phyloP scores from a whole-genome alignment of 2,113 vertebrate species.

The Cepphus grylle region DNA sequence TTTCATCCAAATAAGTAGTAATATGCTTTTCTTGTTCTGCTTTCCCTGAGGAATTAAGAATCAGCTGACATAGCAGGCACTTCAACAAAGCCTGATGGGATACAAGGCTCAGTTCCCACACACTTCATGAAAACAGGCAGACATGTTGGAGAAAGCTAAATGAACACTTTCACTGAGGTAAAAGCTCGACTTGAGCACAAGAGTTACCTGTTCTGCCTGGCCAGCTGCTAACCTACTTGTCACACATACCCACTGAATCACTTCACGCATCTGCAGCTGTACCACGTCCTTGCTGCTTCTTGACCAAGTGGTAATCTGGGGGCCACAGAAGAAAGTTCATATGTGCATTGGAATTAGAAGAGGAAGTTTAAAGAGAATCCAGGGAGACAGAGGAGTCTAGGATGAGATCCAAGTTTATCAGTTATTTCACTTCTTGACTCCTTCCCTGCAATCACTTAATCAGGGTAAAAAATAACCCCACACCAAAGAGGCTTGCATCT shows the following conservation, averaged over 20 bases:
- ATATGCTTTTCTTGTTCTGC: background rate
- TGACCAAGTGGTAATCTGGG: background rate
- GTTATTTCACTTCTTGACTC: background rate
- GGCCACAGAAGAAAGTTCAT: background rate
- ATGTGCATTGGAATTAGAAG: fast-evolving
- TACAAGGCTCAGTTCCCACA: background rate
- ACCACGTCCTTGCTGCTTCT: background rate
- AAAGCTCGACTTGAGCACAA: background rate
- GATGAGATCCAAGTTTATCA: background rate
- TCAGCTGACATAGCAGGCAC: background rate
- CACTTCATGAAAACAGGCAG: background rate
- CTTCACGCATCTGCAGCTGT: background rate
- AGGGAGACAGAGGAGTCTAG: background rate
- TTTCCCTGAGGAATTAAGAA: background rate
- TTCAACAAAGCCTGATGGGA: background rate
- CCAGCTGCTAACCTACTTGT: background rate
- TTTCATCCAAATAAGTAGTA: background rate
- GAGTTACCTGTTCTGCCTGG: background rate
- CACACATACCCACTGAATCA: background rate
- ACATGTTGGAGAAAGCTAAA: background rate
- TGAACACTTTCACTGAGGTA: background rate
- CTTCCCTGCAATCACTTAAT: background rate
- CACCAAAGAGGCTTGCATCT: background rate
- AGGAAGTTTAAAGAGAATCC: background rate
- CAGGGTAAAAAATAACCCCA: background rate